phyloP scores from a whole-genome alignment of 2,797 vertebrate species.

The Enteromius viviparus region DNA sequence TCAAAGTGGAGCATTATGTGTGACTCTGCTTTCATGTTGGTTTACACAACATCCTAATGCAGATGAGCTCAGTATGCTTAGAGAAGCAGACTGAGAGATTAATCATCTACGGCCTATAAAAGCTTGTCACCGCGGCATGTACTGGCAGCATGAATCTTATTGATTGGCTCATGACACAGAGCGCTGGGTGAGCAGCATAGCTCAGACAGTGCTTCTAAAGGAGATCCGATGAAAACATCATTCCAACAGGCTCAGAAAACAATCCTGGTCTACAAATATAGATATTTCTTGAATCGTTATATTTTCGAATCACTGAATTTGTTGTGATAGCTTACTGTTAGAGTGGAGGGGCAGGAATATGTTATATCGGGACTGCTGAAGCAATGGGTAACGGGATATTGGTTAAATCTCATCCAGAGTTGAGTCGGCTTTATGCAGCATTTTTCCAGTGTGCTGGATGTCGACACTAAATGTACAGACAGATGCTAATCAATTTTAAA shows the following conservation, averaged over 20 bases:
- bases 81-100: not conserved
- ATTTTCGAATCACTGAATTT: not conserved
- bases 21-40: slow-evolving; percentile 2
- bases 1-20: slow-evolving; percentile 20
- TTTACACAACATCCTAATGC: slow-evolving; percentile 5
- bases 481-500: not conserved
- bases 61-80: not conserved
- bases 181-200: slow-evolving; percentile 25
- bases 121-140: not conserved
- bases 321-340: not conserved
- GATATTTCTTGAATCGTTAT: not conserved
- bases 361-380: not conserved
- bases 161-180: slow-evolving; percentile 35
- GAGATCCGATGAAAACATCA: slow-evolving; percentile 5
- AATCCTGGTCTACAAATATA: not conserved
- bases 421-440: not conserved
- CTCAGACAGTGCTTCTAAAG: slow-evolving; percentile 25
- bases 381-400: not conserved
- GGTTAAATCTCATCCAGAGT: not conserved
- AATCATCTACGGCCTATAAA: slow-evolving; percentile 28
- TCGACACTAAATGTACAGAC: not conserved
- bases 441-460: not conserved
- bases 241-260: slow-evolving; percentile 4
- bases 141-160: slow-evolving; percentile 45
- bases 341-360: not conserved